phyloP scores from a whole-genome alignment of 2,888 invertebrate species.

The Gastracanthus pulcherrimus region DNA sequence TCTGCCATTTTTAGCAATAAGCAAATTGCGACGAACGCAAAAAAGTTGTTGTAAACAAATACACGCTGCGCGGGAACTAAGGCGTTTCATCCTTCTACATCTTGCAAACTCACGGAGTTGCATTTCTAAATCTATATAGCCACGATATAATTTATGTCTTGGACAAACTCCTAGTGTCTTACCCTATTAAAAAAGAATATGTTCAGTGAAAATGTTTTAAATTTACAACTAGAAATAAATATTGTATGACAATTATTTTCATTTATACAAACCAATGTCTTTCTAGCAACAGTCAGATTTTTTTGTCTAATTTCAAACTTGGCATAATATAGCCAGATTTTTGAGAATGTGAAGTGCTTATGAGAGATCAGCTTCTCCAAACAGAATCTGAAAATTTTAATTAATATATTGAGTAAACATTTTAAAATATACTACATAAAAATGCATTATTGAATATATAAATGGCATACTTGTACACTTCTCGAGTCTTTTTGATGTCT shows the following conservation, averaged over 20 bases:
- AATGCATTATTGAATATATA: too few relatives aligned
- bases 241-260: neutral
- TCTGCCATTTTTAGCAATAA: slow-evolving; percentile 98
- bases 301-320: slow-evolving; percentile 98
- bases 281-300: slow-evolving; percentile 91
- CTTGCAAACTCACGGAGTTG: slow-evolving; percentile 98
- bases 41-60: slow-evolving; percentile 97
- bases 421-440: too few relatives aligned
- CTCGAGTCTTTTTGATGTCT: slow-evolving; percentile 91
- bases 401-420: too few relatives aligned
- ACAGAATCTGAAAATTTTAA: slow-evolving; percentile 82
- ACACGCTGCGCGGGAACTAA: too few relatives aligned
- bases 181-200: slow-evolving; percentile 80
- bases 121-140: slow-evolving; percentile 98
- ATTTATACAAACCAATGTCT: slow-evolving; percentile 83
- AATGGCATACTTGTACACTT: slow-evolving; percentile 85
- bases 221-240: neutral
- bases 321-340: slow-evolving; percentile 98
- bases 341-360: slow-evolving; percentile 98
- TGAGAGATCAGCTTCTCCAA: slow-evolving; percentile 97
- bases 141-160: slow-evolving; percentile 96
- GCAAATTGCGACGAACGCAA: slow-evolving; percentile 97
- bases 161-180: slow-evolving; percentile 96
- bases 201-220: neutral
- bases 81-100: too few relatives aligned